Percentiles rank a stretch among this genome's conserved stretches.
Evolutionary conservation across 2,113 vertebrate species (phyloP).

Genomic region (Otis tarda): DNA sequence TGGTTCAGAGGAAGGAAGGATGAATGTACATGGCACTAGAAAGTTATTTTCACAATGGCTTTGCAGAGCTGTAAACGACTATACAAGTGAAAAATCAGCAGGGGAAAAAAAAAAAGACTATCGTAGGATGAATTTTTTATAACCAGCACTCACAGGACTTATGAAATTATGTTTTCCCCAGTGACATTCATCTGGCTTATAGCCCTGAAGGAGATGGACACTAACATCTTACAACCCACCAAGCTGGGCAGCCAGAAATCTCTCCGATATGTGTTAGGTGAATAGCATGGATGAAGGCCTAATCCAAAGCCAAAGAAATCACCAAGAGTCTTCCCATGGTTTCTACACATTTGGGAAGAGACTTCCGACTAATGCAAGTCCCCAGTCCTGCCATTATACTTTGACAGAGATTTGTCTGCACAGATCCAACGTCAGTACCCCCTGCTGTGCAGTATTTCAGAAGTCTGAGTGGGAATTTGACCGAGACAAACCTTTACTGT

Average conservation of each 20-base stretch:
- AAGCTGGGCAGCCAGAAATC: neutral
- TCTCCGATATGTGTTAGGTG: neutral
- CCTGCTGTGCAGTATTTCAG: neutral
- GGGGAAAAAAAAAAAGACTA: rapidly evolving
- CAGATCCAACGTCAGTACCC: neutral
- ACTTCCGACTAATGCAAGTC: neutral
- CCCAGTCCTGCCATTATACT: neutral
- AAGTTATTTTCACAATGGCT: neutral
- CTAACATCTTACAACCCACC: neutral
- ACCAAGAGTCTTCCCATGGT: neutral
- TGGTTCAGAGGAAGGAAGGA: neutral
- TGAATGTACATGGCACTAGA: neutral
- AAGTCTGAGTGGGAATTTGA: neutral
- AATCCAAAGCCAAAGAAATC: neutral
- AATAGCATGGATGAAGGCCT: neutral
- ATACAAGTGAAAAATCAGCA: neutral
- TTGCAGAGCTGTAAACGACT: neutral
- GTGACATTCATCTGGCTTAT: neutral
- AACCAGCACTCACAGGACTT: neutral
- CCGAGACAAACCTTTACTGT: neutral
- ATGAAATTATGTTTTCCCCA: neutral
- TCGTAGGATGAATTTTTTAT: neutral
- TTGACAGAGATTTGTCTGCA: neutral
- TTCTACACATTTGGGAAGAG: neutral
- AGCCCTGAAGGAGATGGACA: neutral